Evolutionary conservation across 2,113 vertebrate species (phyloP), one percentile per base, ranked within the genome.

Genomic region (Spermophilus dauricus): DNA sequence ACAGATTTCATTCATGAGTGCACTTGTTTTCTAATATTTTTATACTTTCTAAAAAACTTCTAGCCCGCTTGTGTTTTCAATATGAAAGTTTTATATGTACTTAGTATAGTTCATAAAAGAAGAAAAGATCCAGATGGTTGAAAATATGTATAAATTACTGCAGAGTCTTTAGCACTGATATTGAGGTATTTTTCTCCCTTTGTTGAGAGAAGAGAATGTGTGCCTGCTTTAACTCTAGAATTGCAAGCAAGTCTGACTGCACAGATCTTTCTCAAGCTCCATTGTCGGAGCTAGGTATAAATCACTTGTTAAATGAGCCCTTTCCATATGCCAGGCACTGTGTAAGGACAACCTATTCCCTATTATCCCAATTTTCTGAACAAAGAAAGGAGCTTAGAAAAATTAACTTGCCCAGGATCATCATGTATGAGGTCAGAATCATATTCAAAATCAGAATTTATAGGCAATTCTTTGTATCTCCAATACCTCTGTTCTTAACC

Each of bases 31-130:
- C 61, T 90, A 65, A 95, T 97, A 81, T 81, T 86, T 89, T 81
- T 86, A 42, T 92, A 26, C 63, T 51, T 28, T 89, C 32, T 82
- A 42, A 90, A 90, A 95, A 75, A 78, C 63, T 78, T 96, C 26
- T 26, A 84, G 48, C 48, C 82, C 94, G 58, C 58, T 89, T 94
- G 18, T 92, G 20, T 78, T 96, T 97, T 94, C 53, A 93, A 11
- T 85, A 85, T 48, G 83, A 80, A 96, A 88, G 76, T 91, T 95
- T 95, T 94, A 32, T 91, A 53, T 91, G 24, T 91, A 67, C 77
- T 97, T 96, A 97, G 82, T 92, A 94, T 86, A 96, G 45, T 94
- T 91, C 93, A 89, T 93, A 95, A 75, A 73, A 76, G 75, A 93
- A 95, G 94, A 89, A 91, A 97, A 83, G 37, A 96, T 78, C 63